Evolutionary conservation across 2,113 vertebrate genomes (phyloP).

Genomic region (Echinops telfairi): DNA sequence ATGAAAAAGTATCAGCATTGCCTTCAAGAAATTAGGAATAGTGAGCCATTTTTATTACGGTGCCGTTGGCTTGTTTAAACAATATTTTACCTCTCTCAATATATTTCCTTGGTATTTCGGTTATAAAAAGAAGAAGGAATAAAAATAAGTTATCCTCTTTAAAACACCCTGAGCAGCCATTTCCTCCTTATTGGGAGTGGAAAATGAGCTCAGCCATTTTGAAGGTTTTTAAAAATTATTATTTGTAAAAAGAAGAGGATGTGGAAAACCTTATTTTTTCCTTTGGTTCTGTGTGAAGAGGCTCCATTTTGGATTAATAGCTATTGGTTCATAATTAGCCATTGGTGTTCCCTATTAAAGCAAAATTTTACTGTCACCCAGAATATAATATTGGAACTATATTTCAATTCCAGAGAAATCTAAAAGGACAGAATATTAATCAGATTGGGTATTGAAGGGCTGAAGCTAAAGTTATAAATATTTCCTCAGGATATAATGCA

Average conservation of each 20-base stretch:
- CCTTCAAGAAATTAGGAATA: background rate
- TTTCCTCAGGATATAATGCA: conserved; percentile 90
- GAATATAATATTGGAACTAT: conserved; percentile 44
- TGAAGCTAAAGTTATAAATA: conserved; percentile 63
- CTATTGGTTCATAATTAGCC: conserved; percentile 66
- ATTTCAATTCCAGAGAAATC: conserved; percentile 73
- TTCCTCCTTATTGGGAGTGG: background rate
- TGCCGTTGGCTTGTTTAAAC: background rate
- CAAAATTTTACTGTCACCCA: conserved; percentile 70
- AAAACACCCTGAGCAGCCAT: background rate
- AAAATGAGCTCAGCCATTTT: background rate
- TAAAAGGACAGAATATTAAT: conserved; percentile 73
- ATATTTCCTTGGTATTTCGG: background rate
- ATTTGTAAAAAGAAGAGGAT: background rate
- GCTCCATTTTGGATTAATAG: conserved; percentile 50
- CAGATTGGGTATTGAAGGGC: conserved; percentile 69
- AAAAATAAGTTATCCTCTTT: background rate
- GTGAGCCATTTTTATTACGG: background rate
- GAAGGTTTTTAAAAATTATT: no score
- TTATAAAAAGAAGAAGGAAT: background rate
- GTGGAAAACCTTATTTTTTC: no score
- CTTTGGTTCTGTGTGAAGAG: background rate
- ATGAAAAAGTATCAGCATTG: rapidly evolving
- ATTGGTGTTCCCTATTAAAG: conserved; percentile 73
- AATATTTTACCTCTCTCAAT: background rate